Conservation (phyloP, 1,140 invertebrate genomes). For the Drosophila quadrilineata region DNA sequence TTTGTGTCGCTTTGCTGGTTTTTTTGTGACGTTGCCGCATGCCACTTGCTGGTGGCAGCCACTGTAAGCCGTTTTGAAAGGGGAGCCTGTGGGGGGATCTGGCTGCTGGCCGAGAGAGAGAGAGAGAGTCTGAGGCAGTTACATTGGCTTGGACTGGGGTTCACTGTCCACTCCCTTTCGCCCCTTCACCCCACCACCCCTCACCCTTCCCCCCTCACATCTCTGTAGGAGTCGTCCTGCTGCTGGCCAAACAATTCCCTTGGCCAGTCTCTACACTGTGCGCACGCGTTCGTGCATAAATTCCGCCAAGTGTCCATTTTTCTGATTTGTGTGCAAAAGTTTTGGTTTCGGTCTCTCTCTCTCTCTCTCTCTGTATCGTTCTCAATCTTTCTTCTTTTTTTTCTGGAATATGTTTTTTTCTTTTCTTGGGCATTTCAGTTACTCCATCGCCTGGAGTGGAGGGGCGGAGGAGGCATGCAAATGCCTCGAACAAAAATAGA, state of each 20-base stretch:
- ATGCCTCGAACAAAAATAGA: conserved; percentile 58
- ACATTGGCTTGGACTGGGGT: no score
- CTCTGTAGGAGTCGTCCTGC: neutral
- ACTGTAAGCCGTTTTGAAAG: conserved; percentile 49
- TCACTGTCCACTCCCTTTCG: no score
- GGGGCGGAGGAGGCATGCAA: conserved; percentile 57
- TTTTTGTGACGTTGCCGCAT: conserved; percentile 15
- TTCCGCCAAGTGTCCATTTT: conserved; percentile 77
- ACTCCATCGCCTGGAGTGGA: conserved; percentile 7
- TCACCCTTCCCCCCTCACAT: no score
- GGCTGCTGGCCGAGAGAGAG: neutral
- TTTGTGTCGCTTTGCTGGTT: conserved; percentile 34
- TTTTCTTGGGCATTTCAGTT: no score
- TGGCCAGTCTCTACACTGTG: conserved; percentile 64
- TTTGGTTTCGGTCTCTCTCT: conserved; percentile 30
- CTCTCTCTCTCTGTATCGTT: conserved; percentile 19
- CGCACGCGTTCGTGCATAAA: conserved; percentile 77
- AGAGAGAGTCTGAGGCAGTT: neutral
- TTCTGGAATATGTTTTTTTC: no score
- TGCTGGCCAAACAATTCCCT: conserved; percentile 61
- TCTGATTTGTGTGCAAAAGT: conserved; percentile 76
- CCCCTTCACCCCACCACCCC: no score
- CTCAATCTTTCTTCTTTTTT: neutral
- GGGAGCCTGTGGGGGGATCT: neutral
- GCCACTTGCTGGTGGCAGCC: conserved; percentile 58